These are phyloP conservation scores for Hylyphantes graminicola DNA, from an alignment of 1,140 invertebrate genomes.

Conservation along the genomic window DNA sequence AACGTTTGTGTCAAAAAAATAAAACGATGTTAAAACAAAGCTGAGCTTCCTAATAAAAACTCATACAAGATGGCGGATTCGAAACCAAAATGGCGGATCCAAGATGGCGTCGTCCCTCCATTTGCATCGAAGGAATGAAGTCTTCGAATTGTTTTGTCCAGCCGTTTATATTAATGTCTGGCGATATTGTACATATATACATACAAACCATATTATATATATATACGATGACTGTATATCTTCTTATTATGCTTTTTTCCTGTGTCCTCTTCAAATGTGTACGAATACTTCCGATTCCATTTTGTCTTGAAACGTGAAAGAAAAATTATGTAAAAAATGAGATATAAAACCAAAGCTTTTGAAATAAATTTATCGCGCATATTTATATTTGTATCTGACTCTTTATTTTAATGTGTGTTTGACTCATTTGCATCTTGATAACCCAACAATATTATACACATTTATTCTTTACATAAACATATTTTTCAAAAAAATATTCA, in stretches of 20 bases:
- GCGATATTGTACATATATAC: conserved; percentile 53
- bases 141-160: conserved; percentile 18
- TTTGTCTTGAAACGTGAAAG: conserved; percentile 48
- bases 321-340: conserved; percentile 41
- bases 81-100: background rate
- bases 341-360: conserved; percentile 54
- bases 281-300: conserved; percentile 55
- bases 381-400: conserved; percentile 29
- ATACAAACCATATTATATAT: conserved; percentile 44
- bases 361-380: conserved; percentile 60
- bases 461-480: too few relatives aligned
- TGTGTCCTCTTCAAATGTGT: conserved; percentile 49
- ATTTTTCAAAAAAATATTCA: too few relatives aligned
- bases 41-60: conserved; percentile 48
- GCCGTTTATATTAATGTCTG: conserved; percentile 52
- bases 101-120: conserved; percentile 23
- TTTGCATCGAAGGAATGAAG: conserved; percentile 30
- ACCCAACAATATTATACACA: too few relatives aligned
- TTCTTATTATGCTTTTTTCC: conserved; percentile 58
- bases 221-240: conserved; percentile 59
- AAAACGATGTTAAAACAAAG: conserved; percentile 25
- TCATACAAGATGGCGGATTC: conserved; percentile 26
- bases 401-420: conserved; percentile 14
- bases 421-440: background rate
- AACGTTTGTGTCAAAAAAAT: background rate